Evolutionary conservation across 1,140 invertebrate genomes (phyloP), one percentile per base, ranked within the genome.

Genomic region (Halesus radiatus): DNA sequence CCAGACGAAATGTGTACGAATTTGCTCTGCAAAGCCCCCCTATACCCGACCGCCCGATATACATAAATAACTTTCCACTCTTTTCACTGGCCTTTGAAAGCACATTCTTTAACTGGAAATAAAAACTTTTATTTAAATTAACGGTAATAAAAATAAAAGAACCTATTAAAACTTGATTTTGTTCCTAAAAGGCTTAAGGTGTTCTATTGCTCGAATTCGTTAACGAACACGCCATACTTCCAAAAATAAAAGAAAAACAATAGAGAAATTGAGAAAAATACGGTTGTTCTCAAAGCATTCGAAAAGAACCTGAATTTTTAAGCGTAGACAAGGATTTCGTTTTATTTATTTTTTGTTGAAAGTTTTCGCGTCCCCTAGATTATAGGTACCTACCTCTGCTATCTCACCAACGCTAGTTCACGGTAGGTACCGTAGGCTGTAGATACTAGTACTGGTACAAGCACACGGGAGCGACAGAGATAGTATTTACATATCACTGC

Each of bases 91-190:
- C 23, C 22, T 26, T 29, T 32, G 26, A 60, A 32, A 32, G 29
- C 22, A 66, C 62, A 66, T 66, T 66, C 29, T 66, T 66, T 66
- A 66, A 26, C 10, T n/a, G 29, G 62, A 66, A 66, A 66, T 66
- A 66, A 66, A 66, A 66, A 66, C 4, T 74, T 74, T 74, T 74
- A 74, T 74, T 74, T 54, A 53, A 56, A 74, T 74, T 22, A 20
- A 52, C 20, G 15, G 20, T 56, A 74, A 74, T 53, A 56, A 74
- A 74, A 74, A 22, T 53, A 54, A 74, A 45, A 74, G 53, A 56
- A 52, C 53, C 70, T 56, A 74, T 74, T 74, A 53, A 74, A 56
- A 29, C 50, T 29, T 53, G 52, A 74, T 54, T 74, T 56, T 74
- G 18, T 56, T 74, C 53, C 16, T 74, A 74, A 74, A 70, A 74